Evolutionary conservation across 2,797 vertebrate species (phyloP).

Genomic region (Ctenopoma multispine): DNA sequence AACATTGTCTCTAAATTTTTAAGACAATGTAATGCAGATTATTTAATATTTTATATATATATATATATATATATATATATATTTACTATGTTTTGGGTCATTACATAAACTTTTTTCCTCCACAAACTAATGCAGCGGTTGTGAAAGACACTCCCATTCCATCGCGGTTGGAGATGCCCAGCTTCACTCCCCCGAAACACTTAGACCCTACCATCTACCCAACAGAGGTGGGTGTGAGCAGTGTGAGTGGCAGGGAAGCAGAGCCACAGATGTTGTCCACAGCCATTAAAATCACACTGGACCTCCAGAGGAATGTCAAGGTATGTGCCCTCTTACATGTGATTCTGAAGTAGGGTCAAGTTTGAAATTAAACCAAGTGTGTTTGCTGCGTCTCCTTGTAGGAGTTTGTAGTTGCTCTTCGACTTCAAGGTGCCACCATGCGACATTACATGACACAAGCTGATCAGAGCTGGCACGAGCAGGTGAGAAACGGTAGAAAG

Average conservation of each 20-base stretch:
- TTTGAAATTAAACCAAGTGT: not conserved
- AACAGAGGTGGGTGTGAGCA: conserved; percentile 89
- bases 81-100: not conserved
- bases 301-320: conserved; percentile 90
- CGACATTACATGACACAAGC: conserved; percentile 88
- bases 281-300: conserved; percentile 91
- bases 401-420: conserved; percentile 93
- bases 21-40: too few species aligned
- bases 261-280: conserved; percentile 89
- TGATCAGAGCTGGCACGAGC: conserved; percentile 92
- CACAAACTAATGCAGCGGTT: conserved; percentile 74
- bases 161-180: conserved; percentile 86
- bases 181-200: conserved; percentile 83
- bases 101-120: not conserved
- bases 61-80: too few species aligned
- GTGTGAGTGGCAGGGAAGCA: conserved; percentile 81
- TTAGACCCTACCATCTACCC: conserved; percentile 91
- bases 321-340: conserved; percentile 62
- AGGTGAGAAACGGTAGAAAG: conserved; percentile 74
- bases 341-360: not conserved
- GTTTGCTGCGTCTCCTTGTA: conserved; percentile 53
- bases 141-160: conserved; percentile 86
- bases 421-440: conserved; percentile 90
- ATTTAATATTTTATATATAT: too few species aligned
- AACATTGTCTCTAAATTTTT: conserved; percentile 16